Evolutionary conservation across 2,888 invertebrate species (phyloP).

Genomic region (Coleophora deauratella): DNA sequence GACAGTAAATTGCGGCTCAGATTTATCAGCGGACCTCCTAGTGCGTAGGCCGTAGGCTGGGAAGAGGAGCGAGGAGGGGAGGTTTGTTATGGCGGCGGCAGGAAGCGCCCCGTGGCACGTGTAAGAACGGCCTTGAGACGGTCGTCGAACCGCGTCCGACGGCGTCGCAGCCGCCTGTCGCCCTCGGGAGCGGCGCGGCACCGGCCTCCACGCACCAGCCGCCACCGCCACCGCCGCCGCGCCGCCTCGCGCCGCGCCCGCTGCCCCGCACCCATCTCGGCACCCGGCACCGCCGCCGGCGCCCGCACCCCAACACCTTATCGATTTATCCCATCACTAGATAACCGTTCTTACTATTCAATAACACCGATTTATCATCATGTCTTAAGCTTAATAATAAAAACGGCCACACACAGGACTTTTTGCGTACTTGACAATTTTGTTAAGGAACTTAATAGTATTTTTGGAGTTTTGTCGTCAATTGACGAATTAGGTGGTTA

Average conservation of each 20-base stretch:
- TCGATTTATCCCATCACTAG: too few relatives aligned
- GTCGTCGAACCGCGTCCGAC: conserved; percentile 54
- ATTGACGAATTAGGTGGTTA: too few relatives aligned
- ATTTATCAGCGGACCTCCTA: too few relatives aligned
- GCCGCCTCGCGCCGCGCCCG: conserved; percentile 12
- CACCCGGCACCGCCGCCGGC: conserved; percentile 6
- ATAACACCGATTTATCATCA: too few relatives aligned
- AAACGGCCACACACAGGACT: too few relatives aligned
- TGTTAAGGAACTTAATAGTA: too few relatives aligned
- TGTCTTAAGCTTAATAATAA: too few relatives aligned
- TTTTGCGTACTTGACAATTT: too few relatives aligned
- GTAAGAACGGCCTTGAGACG: conserved; percentile 70
- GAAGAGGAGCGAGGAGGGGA: conserved; percentile 48
- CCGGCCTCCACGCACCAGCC: conserved; percentile 9
- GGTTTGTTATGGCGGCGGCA: conserved; percentile 68
- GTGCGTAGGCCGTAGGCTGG: not conserved
- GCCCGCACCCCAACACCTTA: conserved; percentile 16
- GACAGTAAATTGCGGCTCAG: too few relatives aligned
- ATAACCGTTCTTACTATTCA: too few relatives aligned
- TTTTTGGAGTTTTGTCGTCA: too few relatives aligned
- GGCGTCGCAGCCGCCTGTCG: conserved; percentile 40
- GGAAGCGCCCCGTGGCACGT: conserved; percentile 66
- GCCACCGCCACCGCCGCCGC: conserved; percentile 5
- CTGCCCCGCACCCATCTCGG: conserved; percentile 19
- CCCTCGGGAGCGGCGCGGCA: conserved; percentile 31